A percentile compares a stretch with the other conserved stretches of the same genome.
Evolutionary conservation across 2,797 vertebrate genomes (phyloP).

Genomic region (Alcedo atthis): DNA sequence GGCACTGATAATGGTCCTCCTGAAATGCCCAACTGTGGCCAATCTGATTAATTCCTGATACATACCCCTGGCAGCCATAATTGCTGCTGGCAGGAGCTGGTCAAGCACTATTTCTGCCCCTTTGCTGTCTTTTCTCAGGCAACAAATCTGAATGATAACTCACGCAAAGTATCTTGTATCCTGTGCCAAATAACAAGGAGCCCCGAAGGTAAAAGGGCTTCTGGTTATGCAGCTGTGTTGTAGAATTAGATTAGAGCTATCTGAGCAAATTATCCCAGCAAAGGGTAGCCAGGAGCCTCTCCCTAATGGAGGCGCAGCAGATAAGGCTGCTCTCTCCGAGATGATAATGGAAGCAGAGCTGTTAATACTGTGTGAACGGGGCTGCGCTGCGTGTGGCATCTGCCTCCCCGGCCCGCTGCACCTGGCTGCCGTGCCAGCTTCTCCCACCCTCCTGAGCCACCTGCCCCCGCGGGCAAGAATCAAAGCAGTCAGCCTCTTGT

Average conservation of each 20-base stretch:
- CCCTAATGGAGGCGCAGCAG: slow-evolving; percentile 69
- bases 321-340: slow-evolving; percentile 49
- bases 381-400: slow-evolving; percentile 32
- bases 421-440: background rate
- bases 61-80: background rate
- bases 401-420: background rate
- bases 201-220: slow-evolving; percentile 65
- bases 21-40: background rate
- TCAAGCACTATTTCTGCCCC: slow-evolving; percentile 4
- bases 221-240: slow-evolving; percentile 70
- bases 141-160: slow-evolving; percentile 60
- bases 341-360: slow-evolving; percentile 61
- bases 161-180: slow-evolving; percentile 30
- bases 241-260: slow-evolving; percentile 75
- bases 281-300: slow-evolving; percentile 65
- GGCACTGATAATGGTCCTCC: background rate
- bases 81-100: slow-evolving; percentile 28
- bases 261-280: slow-evolving; percentile 71
- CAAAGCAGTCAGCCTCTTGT: background rate
- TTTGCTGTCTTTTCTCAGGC: slow-evolving; percentile 63
- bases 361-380: slow-evolving; percentile 54
- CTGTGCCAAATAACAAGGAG: slow-evolving; percentile 63
- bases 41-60: background rate
- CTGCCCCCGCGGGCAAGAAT: slow-evolving; percentile 13
- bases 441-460: background rate